These are phyloP conservation scores for Silvanus unidentatus DNA, from an alignment of 2,888 invertebrate genomes.

Conservation along the genomic window DNA sequence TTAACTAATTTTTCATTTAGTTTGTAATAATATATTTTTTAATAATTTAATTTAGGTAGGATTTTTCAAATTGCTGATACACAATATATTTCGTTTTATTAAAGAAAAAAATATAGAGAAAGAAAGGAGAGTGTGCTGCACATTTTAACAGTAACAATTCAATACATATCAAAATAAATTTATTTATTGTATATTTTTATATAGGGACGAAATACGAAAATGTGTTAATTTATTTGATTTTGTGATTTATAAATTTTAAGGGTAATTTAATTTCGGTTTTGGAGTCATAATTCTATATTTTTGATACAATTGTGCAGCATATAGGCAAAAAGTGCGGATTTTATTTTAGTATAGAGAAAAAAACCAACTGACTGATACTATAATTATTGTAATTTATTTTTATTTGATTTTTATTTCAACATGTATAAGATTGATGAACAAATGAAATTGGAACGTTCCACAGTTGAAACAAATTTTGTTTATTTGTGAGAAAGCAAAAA, in stretches of 20 bases:
- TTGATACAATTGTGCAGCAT: neutral
- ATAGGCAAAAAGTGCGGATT: neutral
- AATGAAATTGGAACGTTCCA: too few relatives aligned
- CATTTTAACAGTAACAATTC: constrained; percentile 11
- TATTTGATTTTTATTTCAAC: neutral
- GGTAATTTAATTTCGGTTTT: constrained; percentile 8
- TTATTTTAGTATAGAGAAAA: neutral
- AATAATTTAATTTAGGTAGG: constrained; percentile 17
- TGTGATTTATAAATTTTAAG: neutral
- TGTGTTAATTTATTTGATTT: neutral
- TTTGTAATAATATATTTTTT: neutral
- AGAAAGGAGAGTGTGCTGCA: too few relatives aligned
- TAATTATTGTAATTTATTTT: constrained; percentile 4
- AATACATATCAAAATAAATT: constrained; percentile 25
- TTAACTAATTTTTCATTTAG: too few relatives aligned
- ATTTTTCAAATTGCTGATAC: constrained; percentile 20
- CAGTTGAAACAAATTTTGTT: too few relatives aligned
- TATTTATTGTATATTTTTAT: constrained; percentile 17
- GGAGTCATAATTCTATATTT: constrained; percentile 4
- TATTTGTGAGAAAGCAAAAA: too few relatives aligned
- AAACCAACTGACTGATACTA: constrained; percentile 2
- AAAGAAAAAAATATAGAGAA: constrained; percentile 4
- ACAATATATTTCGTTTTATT: neutral
- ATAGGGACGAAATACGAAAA: too few relatives aligned
- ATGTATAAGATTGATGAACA: too few relatives aligned